Percentiles rank a stretch among this genome's conserved stretches.
These are phyloP conservation scores for Cololabis saira DNA, from an alignment of 2,113 vertebrate species.

Conservation along the genomic window DNA sequence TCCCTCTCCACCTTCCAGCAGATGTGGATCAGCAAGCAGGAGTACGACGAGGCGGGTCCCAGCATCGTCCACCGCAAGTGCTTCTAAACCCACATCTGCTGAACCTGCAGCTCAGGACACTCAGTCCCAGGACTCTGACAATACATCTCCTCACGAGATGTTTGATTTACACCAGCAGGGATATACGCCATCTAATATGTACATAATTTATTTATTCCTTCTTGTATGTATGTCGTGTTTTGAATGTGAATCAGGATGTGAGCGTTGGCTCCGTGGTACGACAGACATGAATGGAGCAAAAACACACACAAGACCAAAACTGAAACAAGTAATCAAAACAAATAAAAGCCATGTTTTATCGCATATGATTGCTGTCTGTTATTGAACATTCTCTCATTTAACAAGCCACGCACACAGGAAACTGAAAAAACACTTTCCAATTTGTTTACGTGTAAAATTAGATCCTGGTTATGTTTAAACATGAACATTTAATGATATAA, in stretches of 20 bases:
- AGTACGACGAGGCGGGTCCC: constrained; percentile 96
- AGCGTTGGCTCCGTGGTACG: constrained; percentile 23
- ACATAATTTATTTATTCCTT: constrained; percentile 90
- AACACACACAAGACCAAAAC: constrained; percentile 36
- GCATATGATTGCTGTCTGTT: background rate
- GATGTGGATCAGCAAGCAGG: constrained; percentile 99
- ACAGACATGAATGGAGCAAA: constrained; percentile 3
- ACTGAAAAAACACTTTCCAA: too few species aligned
- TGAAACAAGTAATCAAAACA: constrained; percentile 12
- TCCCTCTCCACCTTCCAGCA: constrained; percentile 98
- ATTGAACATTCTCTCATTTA: background rate
- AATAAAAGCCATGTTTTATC: constrained; percentile 56
- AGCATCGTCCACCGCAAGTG: constrained; percentile 98
- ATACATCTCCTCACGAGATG: background rate
- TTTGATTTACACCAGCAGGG: background rate
- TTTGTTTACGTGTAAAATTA: too few species aligned
- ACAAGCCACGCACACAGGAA: too few species aligned
- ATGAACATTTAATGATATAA: too few species aligned
- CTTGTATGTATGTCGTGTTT: constrained; percentile 25
- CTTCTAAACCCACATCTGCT: background rate
- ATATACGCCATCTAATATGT: constrained; percentile 71
- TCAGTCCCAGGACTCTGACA: constrained; percentile 8
- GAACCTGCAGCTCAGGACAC: background rate
- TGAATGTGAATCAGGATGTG: constrained; percentile 10
- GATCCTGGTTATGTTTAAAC: too few species aligned